Conservation (phyloP, 2,888 invertebrate genomes). For the Sarcophaga carnaria region DNA sequence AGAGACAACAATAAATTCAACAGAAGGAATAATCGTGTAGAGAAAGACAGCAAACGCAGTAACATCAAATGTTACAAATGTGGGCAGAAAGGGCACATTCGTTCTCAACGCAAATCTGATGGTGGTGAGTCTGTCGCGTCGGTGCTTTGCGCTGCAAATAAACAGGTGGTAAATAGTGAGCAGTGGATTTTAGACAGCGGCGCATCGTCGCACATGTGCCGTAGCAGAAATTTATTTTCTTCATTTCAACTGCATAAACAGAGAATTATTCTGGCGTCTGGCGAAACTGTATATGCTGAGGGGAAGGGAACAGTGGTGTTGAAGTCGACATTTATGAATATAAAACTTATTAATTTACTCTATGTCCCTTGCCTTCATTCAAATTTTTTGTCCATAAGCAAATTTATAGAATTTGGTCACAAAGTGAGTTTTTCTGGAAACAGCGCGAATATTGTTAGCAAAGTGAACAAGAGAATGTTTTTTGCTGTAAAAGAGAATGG, state of each 20-base stretch:
- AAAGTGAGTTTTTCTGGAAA: conserved; percentile 1
- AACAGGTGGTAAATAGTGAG: neutral
- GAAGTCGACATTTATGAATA: neutral
- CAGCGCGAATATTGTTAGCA: too few species aligned
- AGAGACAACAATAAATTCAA: conserved; percentile 19
- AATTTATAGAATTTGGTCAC: conserved; percentile 22
- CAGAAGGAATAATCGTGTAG: conserved; percentile 9
- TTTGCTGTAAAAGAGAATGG: too few species aligned
- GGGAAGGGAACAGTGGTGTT: neutral
- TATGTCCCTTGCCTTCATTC: conserved; percentile 37
- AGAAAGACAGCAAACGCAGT: too few species aligned
- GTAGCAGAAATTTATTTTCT: neutral
- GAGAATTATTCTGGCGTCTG: neutral
- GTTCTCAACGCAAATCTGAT: neutral
- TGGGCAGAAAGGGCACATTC: conserved; percentile 6
- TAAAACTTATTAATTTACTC: conserved; percentile 42
- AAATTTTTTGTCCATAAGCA: conserved; percentile 39
- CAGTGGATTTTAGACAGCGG: neutral
- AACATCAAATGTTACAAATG: too few species aligned
- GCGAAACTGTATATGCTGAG: neutral
- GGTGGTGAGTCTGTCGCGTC: neutral
- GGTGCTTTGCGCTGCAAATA: neutral
- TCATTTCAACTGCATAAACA: neutral
- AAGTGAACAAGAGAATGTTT: neutral
- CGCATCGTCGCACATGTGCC: neutral